A percentile compares a stretch with the other conserved stretches of the same genome.
Evolutionary conservation across 92 coral and sea anemone species (phyloP).

Genomic region (Paramuricea clavata): DNA sequence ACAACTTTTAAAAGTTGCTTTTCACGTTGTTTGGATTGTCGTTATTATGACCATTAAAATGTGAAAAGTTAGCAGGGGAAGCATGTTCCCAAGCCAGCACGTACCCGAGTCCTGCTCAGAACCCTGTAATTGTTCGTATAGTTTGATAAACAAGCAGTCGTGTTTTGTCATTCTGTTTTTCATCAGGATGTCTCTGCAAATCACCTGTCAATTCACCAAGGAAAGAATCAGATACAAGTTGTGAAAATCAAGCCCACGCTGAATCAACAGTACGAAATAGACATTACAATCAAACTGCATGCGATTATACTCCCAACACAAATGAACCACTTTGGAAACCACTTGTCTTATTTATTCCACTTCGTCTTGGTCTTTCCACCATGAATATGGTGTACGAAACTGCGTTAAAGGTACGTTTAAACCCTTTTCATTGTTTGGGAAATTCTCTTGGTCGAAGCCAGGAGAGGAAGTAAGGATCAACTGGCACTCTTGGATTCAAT

Average conservation of each 20-base stretch:
- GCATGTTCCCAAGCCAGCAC: no score
- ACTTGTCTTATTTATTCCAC: constrained; percentile 85
- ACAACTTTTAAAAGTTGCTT: no score
- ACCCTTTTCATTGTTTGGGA: neutral
- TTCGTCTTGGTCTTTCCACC: constrained; percentile 90
- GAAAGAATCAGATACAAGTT: constrained; percentile 49
- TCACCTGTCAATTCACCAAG: constrained; percentile 37
- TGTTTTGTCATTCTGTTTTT: neutral
- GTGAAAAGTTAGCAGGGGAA: no score
- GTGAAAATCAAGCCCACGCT: neutral
- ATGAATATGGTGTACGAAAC: constrained; percentile 92
- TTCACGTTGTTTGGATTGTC: no score
- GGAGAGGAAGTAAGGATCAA: no score
- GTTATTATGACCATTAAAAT: no score
- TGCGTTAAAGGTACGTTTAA: constrained; percentile 76
- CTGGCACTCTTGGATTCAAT: no score
- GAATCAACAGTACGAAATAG: constrained; percentile 55
- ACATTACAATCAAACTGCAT: constrained; percentile 46
- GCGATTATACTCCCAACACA: constrained; percentile 3
- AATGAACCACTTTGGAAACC: constrained; percentile 79
- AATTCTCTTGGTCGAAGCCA: neutral
- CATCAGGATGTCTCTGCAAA: constrained; percentile 58
- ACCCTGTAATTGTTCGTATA: no score
- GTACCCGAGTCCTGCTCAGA: no score
- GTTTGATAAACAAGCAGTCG: no score